Base-by-base conservation (phyloP, 2,888 invertebrate species). In the Eristalis pertinax region DNA sequence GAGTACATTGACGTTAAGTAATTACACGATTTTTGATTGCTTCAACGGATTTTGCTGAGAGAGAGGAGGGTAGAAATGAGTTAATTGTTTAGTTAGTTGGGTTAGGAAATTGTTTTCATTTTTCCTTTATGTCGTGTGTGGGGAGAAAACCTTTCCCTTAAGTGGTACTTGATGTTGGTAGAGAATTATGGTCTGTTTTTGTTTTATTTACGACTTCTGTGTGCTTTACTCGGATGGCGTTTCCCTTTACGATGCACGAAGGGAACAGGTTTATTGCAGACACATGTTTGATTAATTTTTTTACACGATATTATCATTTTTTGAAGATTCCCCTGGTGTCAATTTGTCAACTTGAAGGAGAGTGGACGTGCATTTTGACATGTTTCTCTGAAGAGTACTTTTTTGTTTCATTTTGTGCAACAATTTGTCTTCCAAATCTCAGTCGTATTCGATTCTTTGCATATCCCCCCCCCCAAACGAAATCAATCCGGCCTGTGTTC, bases 1-100 rank as follows among this genome's bases (percentile, higher is more conserved):
- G 43, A 13, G 41, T 22, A 35, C 65, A 72, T 32, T 32, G 38
- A 73, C 41, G 73, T 82, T 78, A 19, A 65, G 69, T 73, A 85
- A 82, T 77, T 64, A 73, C 69, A 50, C 50, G 50, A 50, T 50
- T 50, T 50, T 50, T 50, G 50, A 50, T 50, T 50, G 50, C 50
- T 19, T 19, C 50, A 50, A 50, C 50, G 50, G 50, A 50, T 50
- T 50, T 50, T 19, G n/a, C n/a, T n/a, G n/a, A n/a, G n/a, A n/a
- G n/a, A 8, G 0, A 2, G 19, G 4, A 5, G 5, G 7, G 50
- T 5, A 4, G 19, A 8, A 50, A 50, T 50, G 7, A 50, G 19
- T 43, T 43, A 43, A 43, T 43, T 43, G 43, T 43, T 43, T 43
- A 43, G 43, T 43, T 43, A 43, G 32, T 38, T 13, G 13, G 19